Evolutionary conservation across 2,888 invertebrate species (phyloP).

Genomic region (Chymomyza procnemis): DNA sequence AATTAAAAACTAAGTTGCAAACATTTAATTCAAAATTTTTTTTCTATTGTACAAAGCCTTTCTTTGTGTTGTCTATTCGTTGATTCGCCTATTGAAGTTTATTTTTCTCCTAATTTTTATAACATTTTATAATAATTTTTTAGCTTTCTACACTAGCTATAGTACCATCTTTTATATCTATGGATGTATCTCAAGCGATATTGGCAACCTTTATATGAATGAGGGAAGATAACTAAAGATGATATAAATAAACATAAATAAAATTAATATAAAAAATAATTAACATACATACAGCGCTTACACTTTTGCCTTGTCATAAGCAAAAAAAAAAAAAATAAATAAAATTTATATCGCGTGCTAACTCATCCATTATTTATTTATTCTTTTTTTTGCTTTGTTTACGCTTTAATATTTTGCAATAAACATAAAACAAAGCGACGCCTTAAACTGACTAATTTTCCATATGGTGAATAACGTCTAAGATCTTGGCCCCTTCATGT

Average conservation of each 20-base stretch:
- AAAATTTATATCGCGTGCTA: not conserved
- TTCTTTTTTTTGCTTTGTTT: conserved; percentile 5
- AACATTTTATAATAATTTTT: no score
- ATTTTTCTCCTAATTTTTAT: no score
- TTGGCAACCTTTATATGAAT: conserved; percentile 2
- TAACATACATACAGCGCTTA: conserved; percentile 23
- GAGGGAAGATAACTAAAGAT: not conserved
- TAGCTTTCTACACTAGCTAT: not conserved
- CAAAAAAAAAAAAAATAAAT: not conserved
- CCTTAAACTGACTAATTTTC: conserved; percentile 31
- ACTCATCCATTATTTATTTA: not conserved
- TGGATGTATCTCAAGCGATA: conserved; percentile 20
- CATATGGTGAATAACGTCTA: conserved; percentile 2
- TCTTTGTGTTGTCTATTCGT: no score
- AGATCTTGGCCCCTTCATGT: not conserved
- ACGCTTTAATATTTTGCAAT: not conserved
- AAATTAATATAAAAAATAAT: conserved; percentile 27
- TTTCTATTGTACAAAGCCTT: no score
- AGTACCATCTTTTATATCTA: conserved; percentile 10
- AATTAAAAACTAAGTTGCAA: no score
- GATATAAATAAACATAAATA: not conserved
- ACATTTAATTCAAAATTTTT: no score
- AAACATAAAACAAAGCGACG: not conserved
- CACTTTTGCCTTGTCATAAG: conserved; percentile 22
- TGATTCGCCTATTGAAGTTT: no score